phyloP scores from a whole-genome alignment of 1,140 invertebrate genomes.

The Drosophila murphyi region DNA sequence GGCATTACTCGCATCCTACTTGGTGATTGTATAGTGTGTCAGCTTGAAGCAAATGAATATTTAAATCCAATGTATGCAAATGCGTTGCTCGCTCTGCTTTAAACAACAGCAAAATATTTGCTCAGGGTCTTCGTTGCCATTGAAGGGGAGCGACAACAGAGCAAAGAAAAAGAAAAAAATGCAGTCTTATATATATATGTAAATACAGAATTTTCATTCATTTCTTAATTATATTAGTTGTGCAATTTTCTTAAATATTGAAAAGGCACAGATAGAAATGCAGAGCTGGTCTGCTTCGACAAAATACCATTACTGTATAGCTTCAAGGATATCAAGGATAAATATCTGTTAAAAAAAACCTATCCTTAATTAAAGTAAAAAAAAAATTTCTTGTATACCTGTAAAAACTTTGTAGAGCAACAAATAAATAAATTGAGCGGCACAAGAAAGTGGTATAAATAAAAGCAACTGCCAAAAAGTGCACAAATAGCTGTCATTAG shows the following conservation, averaged over 20 bases:
- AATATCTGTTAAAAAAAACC: background rate
- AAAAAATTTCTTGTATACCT: background rate
- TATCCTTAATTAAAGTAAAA: background rate
- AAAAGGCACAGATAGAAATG: too few relatives aligned
- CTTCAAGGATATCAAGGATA: too few relatives aligned
- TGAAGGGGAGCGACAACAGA: background rate
- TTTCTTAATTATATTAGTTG: too few relatives aligned
- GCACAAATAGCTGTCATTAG: constrained; percentile 80
- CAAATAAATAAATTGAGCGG: constrained; percentile 74
- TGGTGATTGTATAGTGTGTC: constrained; percentile 46
- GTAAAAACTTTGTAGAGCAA: constrained; percentile 60
- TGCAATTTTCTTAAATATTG: too few relatives aligned
- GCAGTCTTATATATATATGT: too few relatives aligned
- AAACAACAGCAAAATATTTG: constrained; percentile 61
- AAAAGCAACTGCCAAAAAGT: constrained; percentile 78
- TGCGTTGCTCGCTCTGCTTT: constrained; percentile 36
- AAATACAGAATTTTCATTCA: too few relatives aligned
- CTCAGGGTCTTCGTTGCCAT: constrained; percentile 27
- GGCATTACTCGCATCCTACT: constrained; percentile 27
- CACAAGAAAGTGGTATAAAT: constrained; percentile 71
- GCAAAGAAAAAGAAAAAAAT: too few relatives aligned
- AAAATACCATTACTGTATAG: background rate
- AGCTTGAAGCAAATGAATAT: constrained; percentile 74
- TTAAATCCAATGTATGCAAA: constrained; percentile 77
- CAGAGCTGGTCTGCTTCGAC: background rate